Percentiles rank a stretch among this genome's conserved stretches.
These are phyloP conservation scores for Hephaestus fuliginosus DNA, from an alignment of 2,797 vertebrate species.

Conservation along the genomic window DNA sequence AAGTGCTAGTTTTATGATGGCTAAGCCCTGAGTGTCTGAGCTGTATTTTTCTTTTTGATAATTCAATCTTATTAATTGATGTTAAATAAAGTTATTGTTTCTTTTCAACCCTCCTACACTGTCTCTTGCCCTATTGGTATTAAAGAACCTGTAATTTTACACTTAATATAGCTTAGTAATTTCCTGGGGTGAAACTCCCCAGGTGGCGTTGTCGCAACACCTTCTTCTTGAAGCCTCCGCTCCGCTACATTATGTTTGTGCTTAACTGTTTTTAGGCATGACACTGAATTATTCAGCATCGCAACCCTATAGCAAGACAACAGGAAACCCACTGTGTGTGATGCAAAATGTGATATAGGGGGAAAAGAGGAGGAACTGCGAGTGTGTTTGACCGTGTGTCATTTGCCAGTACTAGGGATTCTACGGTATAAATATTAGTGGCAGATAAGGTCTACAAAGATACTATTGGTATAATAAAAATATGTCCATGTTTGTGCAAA, in stretches of 20 bases:
- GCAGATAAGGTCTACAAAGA: neutral
- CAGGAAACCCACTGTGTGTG: conserved; percentile 16
- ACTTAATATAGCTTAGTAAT: no score
- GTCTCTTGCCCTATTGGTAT: no score
- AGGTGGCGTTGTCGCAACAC: no score
- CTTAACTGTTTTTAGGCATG: conserved; percentile 46
- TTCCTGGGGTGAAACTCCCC: no score
- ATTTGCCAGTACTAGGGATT: neutral
- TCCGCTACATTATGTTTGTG: conserved; percentile 44
- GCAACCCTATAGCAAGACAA: conserved; percentile 39
- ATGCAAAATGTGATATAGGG: conserved; percentile 33
- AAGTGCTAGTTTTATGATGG: no score
- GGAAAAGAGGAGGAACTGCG: neutral
- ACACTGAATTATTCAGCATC: conserved; percentile 57
- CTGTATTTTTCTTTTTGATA: no score
- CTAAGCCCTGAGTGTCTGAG: no score
- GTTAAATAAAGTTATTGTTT: no score
- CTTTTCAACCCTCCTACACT: no score
- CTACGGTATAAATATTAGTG: neutral
- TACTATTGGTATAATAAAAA: neutral
- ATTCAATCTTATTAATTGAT: no score
- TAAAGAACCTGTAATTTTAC: no score
- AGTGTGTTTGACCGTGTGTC: neutral
- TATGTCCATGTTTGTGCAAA: neutral
- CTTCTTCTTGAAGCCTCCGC: no score